These are phyloP conservation scores for Plutella xylostella DNA, from an alignment of 2,888 invertebrate species.

Conservation along the genomic window DNA sequence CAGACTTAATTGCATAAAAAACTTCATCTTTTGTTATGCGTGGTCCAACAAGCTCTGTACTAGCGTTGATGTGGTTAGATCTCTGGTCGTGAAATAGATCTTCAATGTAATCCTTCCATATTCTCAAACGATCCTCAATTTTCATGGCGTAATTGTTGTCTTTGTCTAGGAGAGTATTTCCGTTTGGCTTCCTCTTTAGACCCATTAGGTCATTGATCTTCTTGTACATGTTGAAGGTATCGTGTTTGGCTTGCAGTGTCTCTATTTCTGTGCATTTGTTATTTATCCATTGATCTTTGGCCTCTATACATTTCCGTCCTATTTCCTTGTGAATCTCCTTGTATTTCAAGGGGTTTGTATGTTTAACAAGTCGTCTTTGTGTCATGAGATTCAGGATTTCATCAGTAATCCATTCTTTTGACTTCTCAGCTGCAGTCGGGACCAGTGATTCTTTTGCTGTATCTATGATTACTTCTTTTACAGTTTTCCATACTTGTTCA, in stretches of 20 bases:
- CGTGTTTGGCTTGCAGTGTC: conserved; percentile 2
- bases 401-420: neutral
- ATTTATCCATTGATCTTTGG: neutral
- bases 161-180: conserved; percentile 2
- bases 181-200: neutral
- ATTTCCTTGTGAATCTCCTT: neutral
- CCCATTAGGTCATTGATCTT: conserved; percentile 2
- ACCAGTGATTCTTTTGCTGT: conserved; percentile 1
- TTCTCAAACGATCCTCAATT: neutral
- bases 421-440: neutral
- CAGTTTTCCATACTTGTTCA: neutral
- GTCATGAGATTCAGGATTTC: neutral
- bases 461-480: neutral
- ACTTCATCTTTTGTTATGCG: too few relatives aligned
- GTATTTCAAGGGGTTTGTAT: neutral
- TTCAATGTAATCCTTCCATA: neutral
- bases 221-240: conserved; percentile 5
- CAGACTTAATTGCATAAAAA: too few relatives aligned
- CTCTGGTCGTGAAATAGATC: neutral
- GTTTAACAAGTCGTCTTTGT: neutral
- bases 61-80: too few relatives aligned
- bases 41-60: too few relatives aligned
- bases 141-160: neutral
- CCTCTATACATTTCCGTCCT: neutral
- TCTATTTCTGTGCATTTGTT: neutral